A percentile compares a stretch with the other conserved stretches of the same genome.
Evolutionary conservation across 2,888 invertebrate species (phyloP).

Genomic region (Scrobipalpa atriplicella): DNA sequence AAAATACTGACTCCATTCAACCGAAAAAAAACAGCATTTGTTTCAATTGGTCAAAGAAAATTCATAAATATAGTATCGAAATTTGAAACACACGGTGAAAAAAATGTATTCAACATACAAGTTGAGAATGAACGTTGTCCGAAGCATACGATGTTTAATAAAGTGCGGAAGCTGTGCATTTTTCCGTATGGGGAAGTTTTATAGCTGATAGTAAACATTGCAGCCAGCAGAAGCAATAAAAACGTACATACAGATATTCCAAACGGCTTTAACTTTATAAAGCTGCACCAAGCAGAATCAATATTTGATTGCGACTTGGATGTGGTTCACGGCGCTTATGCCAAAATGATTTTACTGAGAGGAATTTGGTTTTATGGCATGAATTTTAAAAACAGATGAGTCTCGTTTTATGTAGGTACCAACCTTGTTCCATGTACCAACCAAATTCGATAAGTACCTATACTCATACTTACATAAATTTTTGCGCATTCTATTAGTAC

Average conservation of each 20-base stretch:
- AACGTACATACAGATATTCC: conserved; percentile 20
- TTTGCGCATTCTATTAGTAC: too few species aligned
- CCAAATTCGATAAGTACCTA: too few species aligned
- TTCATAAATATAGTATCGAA: too few species aligned
- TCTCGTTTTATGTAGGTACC: too few species aligned
- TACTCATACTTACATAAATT: too few species aligned
- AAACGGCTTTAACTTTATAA: conserved; percentile 19
- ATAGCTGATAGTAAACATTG: conserved; percentile 29
- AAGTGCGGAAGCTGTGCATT: conserved; percentile 43
- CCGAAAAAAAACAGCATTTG: too few species aligned
- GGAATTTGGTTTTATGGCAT: neutral
- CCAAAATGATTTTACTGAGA: neutral
- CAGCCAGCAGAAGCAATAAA: conserved; percentile 23
- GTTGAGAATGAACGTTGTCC: conserved; percentile 40
- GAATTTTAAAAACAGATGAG: neutral
- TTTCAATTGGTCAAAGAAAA: too few species aligned
- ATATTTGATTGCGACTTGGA: conserved; percentile 2
- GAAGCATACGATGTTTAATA: conserved; percentile 54
- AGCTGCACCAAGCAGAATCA: conserved; percentile 4
- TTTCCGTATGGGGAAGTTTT: conserved; percentile 37
- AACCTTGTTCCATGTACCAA: too few species aligned
- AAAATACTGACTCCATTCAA: too few species aligned
- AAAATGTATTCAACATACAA: neutral
- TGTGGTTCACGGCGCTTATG: neutral
- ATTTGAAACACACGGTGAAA: too few species aligned